These are phyloP conservation scores for Andinoacara biseriatus DNA, from an alignment of 2,113 vertebrate genomes.

Conservation along the genomic window DNA sequence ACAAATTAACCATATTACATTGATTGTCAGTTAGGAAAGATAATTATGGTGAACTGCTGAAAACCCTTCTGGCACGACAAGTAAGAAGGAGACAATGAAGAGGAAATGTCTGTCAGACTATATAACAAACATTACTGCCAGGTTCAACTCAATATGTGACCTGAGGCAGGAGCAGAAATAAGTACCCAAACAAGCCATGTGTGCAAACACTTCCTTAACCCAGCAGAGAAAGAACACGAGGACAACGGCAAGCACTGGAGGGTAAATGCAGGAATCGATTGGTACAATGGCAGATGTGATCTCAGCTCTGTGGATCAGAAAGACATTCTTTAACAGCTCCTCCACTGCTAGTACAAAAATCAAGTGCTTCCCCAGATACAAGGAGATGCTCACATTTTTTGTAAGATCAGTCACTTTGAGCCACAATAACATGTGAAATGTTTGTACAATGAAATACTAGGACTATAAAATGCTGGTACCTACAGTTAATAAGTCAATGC, in stretches of 20 bases:
- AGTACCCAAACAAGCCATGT: conserved; percentile 45
- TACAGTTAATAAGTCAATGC: neutral
- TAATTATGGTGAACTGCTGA: neutral
- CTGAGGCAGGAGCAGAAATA: conserved; percentile 60
- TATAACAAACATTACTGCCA: conserved; percentile 52
- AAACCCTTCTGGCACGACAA: neutral
- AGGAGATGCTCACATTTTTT: neutral
- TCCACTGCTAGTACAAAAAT: neutral
- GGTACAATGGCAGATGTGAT: conserved; percentile 16
- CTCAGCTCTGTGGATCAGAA: conserved; percentile 37
- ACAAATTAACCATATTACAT: neutral
- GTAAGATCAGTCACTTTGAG: neutral
- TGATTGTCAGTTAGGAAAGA: neutral
- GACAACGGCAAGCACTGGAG: conserved; percentile 25
- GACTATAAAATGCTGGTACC: neutral
- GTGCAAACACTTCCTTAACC: conserved; percentile 43
- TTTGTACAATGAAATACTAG: neutral
- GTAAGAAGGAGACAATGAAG: neutral
- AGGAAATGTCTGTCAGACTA: conserved; percentile 20
- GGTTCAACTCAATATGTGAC: conserved; percentile 59
- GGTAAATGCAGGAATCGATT: conserved; percentile 39
- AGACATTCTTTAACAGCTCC: conserved; percentile 8
- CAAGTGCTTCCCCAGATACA: neutral
- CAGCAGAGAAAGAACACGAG: conserved; percentile 2
- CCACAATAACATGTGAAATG: neutral